Conservation (phyloP, 2,888 invertebrate genomes). For the Crocallis elinguaria region DNA sequence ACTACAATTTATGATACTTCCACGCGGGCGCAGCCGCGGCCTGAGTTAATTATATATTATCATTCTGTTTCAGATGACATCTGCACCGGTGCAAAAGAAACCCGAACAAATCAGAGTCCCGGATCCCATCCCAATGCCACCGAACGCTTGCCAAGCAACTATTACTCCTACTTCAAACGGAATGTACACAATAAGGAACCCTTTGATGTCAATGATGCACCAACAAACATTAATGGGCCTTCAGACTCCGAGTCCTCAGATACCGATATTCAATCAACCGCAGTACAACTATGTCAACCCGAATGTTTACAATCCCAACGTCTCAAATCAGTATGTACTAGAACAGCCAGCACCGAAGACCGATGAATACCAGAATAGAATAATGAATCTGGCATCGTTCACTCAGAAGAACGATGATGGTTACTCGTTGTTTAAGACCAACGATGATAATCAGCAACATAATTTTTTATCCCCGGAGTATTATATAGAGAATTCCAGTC, state of each 20-base stretch:
- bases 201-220: conserved; percentile 85
- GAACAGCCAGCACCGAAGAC: conserved; percentile 55
- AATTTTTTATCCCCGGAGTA: conserved; percentile 67
- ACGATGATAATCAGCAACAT: conserved; percentile 61
- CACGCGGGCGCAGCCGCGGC: too few relatives aligned
- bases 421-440: conserved; percentile 71
- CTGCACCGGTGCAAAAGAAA: conserved; percentile 57
- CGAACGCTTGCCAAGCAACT: conserved; percentile 76
- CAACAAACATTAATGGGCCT: conserved; percentile 70
- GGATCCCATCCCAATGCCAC: conserved; percentile 79
- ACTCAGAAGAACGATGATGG: conserved; percentile 79
- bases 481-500: conserved; percentile 55
- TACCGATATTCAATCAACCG: conserved; percentile 52
- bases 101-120: conserved; percentile 69
- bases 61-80: conserved; percentile 9
- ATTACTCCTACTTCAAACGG: conserved; percentile 85
- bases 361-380: conserved; percentile 66
- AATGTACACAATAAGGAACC: conserved; percentile 94
- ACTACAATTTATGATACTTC: too few relatives aligned
- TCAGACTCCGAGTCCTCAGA: conserved; percentile 47
- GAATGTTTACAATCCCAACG: conserved; percentile 52
- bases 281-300: conserved; percentile 68
- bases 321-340: conserved; percentile 43
- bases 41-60: too few relatives aligned
- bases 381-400: conserved; percentile 75